These are phyloP conservation scores for Sitophilus oryzae DNA, from an alignment of 1,140 invertebrate genomes.

Conservation along the genomic window DNA sequence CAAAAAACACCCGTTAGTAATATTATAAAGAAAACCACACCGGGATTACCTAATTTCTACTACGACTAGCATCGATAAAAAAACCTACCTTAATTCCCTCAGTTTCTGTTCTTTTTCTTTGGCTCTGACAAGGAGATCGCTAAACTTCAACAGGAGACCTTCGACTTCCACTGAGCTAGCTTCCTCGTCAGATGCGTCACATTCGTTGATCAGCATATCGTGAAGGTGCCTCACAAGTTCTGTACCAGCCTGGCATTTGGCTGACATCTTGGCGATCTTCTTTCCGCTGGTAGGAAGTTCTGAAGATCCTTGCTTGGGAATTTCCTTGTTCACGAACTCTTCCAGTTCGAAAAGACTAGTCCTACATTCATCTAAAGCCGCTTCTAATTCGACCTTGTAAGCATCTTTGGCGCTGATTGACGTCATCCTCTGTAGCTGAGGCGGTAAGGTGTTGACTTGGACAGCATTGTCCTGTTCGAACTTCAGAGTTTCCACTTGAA, in stretches of 20 bases:
- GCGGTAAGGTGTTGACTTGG: constrained; percentile 69
- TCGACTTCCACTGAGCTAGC: constrained; percentile 61
- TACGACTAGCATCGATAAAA: too few relatives aligned
- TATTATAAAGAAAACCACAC: constrained; percentile 27
- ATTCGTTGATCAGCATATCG: constrained; percentile 65
- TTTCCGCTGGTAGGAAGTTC: constrained; percentile 51
- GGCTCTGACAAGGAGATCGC: constrained; percentile 61
- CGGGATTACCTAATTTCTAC: background rate
- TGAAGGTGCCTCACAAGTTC: constrained; percentile 76
- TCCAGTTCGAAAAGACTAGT: constrained; percentile 53
- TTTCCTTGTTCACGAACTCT: constrained; percentile 47
- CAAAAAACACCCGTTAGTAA: constrained; percentile 36
- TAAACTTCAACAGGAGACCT: constrained; percentile 59
- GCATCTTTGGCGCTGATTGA: constrained; percentile 73
- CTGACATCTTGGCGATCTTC: constrained; percentile 58
- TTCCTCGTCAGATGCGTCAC: constrained; percentile 59
- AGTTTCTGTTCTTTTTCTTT: constrained; percentile 69
- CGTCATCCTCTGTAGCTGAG: constrained; percentile 49
- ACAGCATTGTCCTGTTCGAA: constrained; percentile 69
- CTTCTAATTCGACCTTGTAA: constrained; percentile 64
- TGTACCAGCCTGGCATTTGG: constrained; percentile 63
- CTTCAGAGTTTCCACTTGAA: constrained; percentile 67
- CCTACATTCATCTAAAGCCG: constrained; percentile 59
- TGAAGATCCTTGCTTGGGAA: constrained; percentile 49
- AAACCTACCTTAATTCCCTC: constrained; percentile 60